Evolutionary conservation across 1,140 invertebrate species (phyloP), one percentile per base, ranked within the genome.

Genomic region (Pseudomyrmex concolor): DNA sequence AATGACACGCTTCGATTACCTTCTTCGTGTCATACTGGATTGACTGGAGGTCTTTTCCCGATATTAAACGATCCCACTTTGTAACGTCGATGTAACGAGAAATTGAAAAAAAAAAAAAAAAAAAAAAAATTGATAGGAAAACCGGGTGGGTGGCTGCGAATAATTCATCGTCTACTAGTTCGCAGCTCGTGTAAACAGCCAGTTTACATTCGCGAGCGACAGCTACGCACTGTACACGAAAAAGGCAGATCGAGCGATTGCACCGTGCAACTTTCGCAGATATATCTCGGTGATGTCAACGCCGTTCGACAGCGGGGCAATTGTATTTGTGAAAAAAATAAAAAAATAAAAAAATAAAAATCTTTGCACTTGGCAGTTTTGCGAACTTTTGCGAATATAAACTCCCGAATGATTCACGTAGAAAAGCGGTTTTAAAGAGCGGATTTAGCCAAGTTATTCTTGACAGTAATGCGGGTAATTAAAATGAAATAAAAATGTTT

Each of bases 61-160:
- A 43, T 68, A 45, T 67, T 68, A 70, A 70, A 78, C 64, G 76
- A 70, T 2, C 64, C 51, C 68, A 78, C 50, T 78, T 78, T 48
- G 34, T 59, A 43, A 19, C 43, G 19, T 59, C 19, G 51, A 15
- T 78, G 34, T 34, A 45, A 62, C 19, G 43, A 70, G 48, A 34
- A 34, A 34, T 5, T 34, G 34, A 34, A 34, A 34, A 34, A 34
- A 5, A 45, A 17, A 59, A 34, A 34, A 34, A 34, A 22, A 59
- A 70, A 78, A 78, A 57, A 78, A 17, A 17, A 43, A 70, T 45
- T 2, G 19, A 70, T 48, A 45, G 64, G 7, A 80, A 71, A 70
- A 71, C 54, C 12, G 8, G 22, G 34, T 34, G 5, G 12, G 57
- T 78, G 19, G 54, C 19, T n/a, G 22, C 54, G 76, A 80, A 71